Evolutionary conservation across 2,113 vertebrate species (phyloP).

Genomic region (Dendropsophus ebraccatus): DNA sequence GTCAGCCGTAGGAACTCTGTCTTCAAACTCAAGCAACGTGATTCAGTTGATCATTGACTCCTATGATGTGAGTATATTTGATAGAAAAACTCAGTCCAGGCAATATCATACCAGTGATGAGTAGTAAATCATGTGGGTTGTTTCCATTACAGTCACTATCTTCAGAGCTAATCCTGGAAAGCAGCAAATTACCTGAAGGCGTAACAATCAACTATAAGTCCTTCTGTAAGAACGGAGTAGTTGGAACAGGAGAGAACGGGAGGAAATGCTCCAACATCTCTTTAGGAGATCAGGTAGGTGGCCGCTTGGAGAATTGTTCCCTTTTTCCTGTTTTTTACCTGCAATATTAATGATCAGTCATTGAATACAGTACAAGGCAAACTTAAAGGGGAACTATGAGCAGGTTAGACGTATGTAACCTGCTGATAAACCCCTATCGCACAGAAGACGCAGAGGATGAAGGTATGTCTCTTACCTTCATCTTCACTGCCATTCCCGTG

Average conservation of each 20-base stretch:
- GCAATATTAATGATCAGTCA: too few species aligned
- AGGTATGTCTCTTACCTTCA: too few species aligned
- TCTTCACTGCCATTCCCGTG: too few species aligned
- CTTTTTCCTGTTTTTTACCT: too few species aligned
- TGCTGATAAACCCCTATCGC: too few species aligned
- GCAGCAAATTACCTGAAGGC: conserved; percentile 87
- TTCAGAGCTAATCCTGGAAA: conserved; percentile 96
- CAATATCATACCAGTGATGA: neutral
- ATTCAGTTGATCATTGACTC: conserved; percentile 97
- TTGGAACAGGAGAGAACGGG: conserved; percentile 88
- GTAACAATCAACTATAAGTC: conserved; percentile 90
- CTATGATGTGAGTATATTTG: conserved; percentile 88
- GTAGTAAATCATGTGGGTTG: neutral
- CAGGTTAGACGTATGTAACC: too few species aligned
- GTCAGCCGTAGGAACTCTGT: conserved; percentile 92
- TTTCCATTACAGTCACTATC: conserved; percentile 85
- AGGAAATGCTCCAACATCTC: conserved; percentile 96
- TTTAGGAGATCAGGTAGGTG: conserved; percentile 91
- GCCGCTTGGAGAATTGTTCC: neutral
- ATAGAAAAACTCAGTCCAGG: too few species aligned
- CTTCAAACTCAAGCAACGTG: conserved; percentile 95
- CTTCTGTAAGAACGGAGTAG: conserved; percentile 92
- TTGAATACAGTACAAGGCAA: too few species aligned
- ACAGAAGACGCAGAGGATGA: too few species aligned
- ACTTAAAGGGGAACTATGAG: too few species aligned